These are phyloP conservation scores for Mustelus asterias DNA, from an alignment of 2,113 vertebrate species.

Conservation along the genomic window DNA sequence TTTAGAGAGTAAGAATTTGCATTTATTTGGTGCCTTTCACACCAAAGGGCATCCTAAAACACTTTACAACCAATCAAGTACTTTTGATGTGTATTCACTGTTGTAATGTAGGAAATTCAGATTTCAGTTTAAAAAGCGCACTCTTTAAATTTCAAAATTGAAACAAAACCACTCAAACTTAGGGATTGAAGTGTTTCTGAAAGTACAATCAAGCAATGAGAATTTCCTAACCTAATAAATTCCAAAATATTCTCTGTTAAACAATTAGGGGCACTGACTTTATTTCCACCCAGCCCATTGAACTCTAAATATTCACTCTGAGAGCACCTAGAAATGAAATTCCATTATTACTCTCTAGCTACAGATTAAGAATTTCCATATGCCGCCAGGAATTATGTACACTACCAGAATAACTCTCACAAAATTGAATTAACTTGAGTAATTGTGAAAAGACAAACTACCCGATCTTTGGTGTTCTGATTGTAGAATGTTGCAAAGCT, in stretches of 20 bases:
- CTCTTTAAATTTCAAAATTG: neutral
- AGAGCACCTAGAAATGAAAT: neutral
- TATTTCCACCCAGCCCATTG: neutral
- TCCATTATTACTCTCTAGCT: neutral
- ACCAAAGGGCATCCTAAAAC: neutral
- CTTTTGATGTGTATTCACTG: neutral
- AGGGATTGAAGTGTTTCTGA: neutral
- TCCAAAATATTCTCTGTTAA: neutral
- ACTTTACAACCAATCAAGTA: neutral
- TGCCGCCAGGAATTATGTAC: too few species aligned
- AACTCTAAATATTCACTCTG: neutral
- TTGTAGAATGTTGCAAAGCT: neutral
- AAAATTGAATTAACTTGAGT: too few species aligned
- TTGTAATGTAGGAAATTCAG: neutral
- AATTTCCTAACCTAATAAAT: neutral
- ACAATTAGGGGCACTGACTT: neutral
- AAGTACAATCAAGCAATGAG: neutral
- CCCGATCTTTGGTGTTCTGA: neutral
- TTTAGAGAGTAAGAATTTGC: neutral
- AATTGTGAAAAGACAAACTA: neutral
- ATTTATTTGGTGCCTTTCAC: neutral
- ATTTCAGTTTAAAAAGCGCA: neutral
- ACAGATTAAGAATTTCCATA: neutral
- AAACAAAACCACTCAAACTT: neutral
- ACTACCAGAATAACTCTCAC: neutral